A percentile compares a stretch with the other conserved stretches of the same genome.
Evolutionary conservation across 2,797 vertebrate species (phyloP).

Genomic region (Sardinella longiceps): DNA sequence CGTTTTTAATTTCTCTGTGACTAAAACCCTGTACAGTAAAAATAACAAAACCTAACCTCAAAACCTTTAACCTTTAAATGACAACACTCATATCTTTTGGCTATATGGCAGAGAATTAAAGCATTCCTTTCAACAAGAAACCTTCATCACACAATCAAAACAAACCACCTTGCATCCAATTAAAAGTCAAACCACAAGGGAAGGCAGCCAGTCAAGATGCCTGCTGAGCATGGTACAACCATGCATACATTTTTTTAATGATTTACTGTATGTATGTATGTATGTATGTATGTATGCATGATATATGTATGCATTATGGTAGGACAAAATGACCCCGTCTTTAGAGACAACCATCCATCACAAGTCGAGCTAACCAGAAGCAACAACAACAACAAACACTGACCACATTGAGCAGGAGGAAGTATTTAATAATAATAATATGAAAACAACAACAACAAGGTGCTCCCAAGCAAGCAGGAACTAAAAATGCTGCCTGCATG

Average conservation of each 20-base stretch:
- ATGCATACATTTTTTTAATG: neutral
- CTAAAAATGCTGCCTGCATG: neutral
- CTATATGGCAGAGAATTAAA: neutral
- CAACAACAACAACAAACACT: neutral
- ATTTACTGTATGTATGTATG: too few relatives aligned
- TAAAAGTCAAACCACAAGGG: neutral
- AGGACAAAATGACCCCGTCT: neutral
- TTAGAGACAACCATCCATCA: neutral
- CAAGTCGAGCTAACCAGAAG: neutral
- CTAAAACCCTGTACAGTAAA: neutral
- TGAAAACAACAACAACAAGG: neutral
- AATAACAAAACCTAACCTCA: neutral
- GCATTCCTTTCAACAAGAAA: neutral
- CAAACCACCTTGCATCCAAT: neutral
- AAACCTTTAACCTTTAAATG: neutral
- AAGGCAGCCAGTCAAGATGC: neutral
- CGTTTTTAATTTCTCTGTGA: neutral
- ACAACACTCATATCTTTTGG: neutral
- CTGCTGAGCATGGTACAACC: neutral
- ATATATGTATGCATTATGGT: too few relatives aligned
- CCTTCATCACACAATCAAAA: neutral
- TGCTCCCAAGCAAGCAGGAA: neutral
- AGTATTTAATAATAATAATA: neutral
- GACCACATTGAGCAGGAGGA: neutral
- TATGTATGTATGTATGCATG: too few relatives aligned